Percentiles rank a stretch among this genome's conserved stretches.
Conservation (phyloP, 1,140 invertebrate genomes). For the Ericerus pela region DNA sequence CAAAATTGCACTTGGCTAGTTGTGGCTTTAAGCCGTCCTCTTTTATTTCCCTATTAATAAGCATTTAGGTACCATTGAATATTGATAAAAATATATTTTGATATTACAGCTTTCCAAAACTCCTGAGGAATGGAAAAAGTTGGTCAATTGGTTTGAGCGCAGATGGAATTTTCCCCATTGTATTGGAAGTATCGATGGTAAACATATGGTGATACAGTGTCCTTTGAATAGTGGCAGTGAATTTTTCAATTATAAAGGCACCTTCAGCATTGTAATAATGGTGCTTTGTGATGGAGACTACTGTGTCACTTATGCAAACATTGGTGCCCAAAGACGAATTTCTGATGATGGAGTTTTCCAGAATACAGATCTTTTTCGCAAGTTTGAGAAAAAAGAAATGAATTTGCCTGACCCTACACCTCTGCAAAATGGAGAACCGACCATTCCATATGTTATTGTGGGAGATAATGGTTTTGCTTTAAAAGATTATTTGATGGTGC, state of each 20-base stretch:
- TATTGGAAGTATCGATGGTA: constrained; percentile 35
- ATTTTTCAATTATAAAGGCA: constrained; percentile 38
- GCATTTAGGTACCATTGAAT: too few species aligned
- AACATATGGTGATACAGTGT: constrained; percentile 32
- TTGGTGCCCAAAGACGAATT: constrained; percentile 23
- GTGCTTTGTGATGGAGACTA: constrained; percentile 33
- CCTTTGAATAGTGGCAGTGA: constrained; percentile 30
- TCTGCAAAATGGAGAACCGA: not conserved
- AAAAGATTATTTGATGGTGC: constrained; percentile 25
- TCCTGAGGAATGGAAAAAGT: not conserved
- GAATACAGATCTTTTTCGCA: constrained; percentile 13
- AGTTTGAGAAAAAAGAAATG: not conserved
- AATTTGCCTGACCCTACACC: not conserved
- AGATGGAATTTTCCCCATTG: constrained; percentile 28
- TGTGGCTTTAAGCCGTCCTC: too few species aligned
- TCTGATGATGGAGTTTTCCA: constrained; percentile 30
- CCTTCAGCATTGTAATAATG: constrained; percentile 36
- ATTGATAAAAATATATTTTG: too few species aligned
- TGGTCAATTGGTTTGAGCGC: not conserved
- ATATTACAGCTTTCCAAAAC: not conserved
- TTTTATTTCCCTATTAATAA: too few species aligned
- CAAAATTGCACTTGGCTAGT: too few species aligned
- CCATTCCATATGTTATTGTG: constrained; percentile 23
- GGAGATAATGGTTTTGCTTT: constrained; percentile 32
- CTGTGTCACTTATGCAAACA: constrained; percentile 18